phyloP scores from a whole-genome alignment of 2,888 invertebrate species.

The Mimachlamys varia region DNA sequence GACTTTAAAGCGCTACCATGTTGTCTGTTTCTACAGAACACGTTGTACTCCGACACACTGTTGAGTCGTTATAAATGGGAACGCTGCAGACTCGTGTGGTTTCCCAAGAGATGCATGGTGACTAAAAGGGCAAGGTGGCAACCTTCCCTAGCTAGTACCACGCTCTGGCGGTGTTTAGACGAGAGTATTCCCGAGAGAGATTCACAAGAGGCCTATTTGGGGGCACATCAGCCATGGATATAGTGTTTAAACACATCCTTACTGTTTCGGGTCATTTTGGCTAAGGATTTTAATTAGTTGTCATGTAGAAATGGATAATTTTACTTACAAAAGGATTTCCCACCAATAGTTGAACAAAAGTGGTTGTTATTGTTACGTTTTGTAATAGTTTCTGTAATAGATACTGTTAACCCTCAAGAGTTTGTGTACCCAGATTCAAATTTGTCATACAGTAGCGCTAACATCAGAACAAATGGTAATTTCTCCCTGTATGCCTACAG shows the following conservation, averaged over 20 bases:
- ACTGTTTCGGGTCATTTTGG: background rate
- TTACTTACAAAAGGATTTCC: background rate
- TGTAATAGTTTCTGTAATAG: too few relatives aligned
- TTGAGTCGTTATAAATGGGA: background rate
- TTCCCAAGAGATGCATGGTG: background rate
- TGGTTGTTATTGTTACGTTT: too few relatives aligned
- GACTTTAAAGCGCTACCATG: background rate
- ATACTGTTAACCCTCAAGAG: too few relatives aligned
- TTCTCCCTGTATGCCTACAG: background rate
- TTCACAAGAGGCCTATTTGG: background rate
- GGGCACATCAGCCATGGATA: background rate
- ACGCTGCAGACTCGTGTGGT: background rate
- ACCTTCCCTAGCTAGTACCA: slow-evolving; percentile 10
- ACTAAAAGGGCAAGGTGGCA: slow-evolving; percentile 15
- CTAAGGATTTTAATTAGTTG: too few relatives aligned
- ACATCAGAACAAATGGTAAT: background rate
- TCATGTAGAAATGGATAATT: too few relatives aligned
- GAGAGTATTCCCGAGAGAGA: background rate
- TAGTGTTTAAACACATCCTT: background rate
- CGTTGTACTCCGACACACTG: background rate
- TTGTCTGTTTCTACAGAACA: background rate
- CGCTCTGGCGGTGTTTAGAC: background rate
- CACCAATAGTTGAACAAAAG: background rate
- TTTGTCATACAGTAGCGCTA: background rate
- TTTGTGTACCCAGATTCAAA: background rate